Percentiles rank a stretch among this genome's conserved stretches.
Conservation (phyloP, 1,140 invertebrate species). For the Ganaspis sp. region DNA sequence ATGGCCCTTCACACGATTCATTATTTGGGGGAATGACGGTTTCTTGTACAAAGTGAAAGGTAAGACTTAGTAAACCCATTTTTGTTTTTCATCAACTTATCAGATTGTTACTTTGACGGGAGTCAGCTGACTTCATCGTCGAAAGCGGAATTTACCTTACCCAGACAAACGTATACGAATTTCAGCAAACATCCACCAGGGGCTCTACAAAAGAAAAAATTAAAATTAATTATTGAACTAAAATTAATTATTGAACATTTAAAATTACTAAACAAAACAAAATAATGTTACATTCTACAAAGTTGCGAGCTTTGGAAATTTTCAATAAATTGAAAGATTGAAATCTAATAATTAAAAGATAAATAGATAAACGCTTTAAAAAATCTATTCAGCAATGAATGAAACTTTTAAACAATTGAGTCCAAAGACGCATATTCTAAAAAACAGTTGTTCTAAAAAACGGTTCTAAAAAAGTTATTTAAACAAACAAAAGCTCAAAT, state of each 20-base stretch:
- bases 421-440: too few relatives aligned
- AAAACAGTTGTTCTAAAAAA: too few relatives aligned
- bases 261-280: background rate
- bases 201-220: background rate
- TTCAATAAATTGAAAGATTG: too few relatives aligned
- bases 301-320: too few relatives aligned
- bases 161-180: background rate
- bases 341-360: too few relatives aligned
- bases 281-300: too few relatives aligned
- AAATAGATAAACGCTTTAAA: too few relatives aligned
- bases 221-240: background rate
- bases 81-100: background rate
- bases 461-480: too few relatives aligned
- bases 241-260: background rate
- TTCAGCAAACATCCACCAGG: background rate
- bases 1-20: slow-evolving; percentile 38
- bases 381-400: too few relatives aligned
- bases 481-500: too few relatives aligned
- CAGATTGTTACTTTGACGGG: background rate
- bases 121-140: slow-evolving; percentile 38
- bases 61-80: slow-evolving; percentile 44
- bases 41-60: slow-evolving; percentile 57
- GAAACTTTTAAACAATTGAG: too few relatives aligned
- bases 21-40: slow-evolving; percentile 21
- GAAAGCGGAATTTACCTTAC: slow-evolving; percentile 37